These are phyloP conservation scores for Macroramphosus scolopax DNA, from an alignment of 2,797 vertebrate genomes.

Conservation along the genomic window DNA sequence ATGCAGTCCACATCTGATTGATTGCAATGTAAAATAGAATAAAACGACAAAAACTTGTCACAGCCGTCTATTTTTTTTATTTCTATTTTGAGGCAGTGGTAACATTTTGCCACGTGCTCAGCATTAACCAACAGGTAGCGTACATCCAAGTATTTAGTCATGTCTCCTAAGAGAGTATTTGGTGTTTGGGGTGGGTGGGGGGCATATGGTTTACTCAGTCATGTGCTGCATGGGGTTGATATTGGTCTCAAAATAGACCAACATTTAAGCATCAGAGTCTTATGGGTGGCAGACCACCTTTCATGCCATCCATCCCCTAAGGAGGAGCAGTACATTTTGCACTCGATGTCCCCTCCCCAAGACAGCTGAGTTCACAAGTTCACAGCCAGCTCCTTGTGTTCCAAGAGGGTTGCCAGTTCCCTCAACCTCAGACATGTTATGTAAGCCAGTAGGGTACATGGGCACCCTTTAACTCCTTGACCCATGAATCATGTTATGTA, in stretches of 20 bases:
- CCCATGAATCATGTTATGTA: no score
- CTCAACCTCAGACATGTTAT: conserved; percentile 48
- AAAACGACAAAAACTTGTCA: no score
- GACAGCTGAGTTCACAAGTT: conserved; percentile 44
- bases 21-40: no score
- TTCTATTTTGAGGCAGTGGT: no score
- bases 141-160: no score
- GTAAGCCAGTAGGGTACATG: conserved; percentile 35
- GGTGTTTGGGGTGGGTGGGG: background rate
- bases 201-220: conserved; percentile 25
- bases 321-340: conserved; percentile 21
- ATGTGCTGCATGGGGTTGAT: conserved; percentile 41
- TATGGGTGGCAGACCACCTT: conserved; percentile 23
- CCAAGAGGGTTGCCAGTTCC: conserved; percentile 21
- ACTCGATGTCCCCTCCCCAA: conserved; percentile 28
- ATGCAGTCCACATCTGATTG: no score
- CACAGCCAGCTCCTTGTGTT: conserved; percentile 51
- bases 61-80: no score
- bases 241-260: conserved; percentile 61
- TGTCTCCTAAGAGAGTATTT: no score
- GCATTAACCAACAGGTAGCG: no score
- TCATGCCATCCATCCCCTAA: conserved; percentile 22
- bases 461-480: conserved; percentile 6
- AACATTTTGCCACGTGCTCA: no score
- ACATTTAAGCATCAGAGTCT: conserved; percentile 37